Base-by-base conservation (phyloP, 1,140 invertebrate genomes). In the Harpegnathos saltator region DNA sequence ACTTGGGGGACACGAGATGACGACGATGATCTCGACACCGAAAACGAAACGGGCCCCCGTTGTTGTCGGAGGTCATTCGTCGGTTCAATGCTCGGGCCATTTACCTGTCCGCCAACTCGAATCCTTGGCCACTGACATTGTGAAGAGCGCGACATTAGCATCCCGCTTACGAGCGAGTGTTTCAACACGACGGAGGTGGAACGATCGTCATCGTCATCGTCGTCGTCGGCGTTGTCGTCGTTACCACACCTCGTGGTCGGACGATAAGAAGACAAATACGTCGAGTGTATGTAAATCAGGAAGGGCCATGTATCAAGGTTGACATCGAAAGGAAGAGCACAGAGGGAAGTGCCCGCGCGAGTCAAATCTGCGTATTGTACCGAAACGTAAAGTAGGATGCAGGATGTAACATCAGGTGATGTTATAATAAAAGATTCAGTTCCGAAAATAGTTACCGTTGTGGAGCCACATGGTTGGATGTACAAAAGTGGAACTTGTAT, bases 51-150 rank as follows among this genome's bases (percentile, higher is more conserved):
- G 48, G 89, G 58, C 78, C 9, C 38, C 38, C 85, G 88, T 91
- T 91, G 89, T 91, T 91, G 90, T 91, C 89, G 84, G 86, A 91
- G 90, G 90, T 91, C 90, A 84, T 91, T 89, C 88, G 89, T 71
- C 73, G 90, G 90, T 91, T 90, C 89, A 91, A 91, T 75, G 90
- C 66, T 86, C 89, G 85, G 71, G 84, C 83, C 84, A 82, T 91
- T 89, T 89, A 89, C 89, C 90, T 90, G 89, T 69, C 82, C 74
- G 72, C 65, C 48, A 80, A 85, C 54, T 58, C 77, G 50, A 89
- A 89, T 89, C 83, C 81, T 80, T 87, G 85, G 86, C 66, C 83
- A 77, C 66, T 80, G 72, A 83, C 68, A 77, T 85, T 69, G 56
- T 50, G 52, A 14, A 65, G 38, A 71, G 62, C 44, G 61, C 17